Conservation (phyloP, 2,797 vertebrate species). For the Cryptoblepharus egeriae region DNA sequence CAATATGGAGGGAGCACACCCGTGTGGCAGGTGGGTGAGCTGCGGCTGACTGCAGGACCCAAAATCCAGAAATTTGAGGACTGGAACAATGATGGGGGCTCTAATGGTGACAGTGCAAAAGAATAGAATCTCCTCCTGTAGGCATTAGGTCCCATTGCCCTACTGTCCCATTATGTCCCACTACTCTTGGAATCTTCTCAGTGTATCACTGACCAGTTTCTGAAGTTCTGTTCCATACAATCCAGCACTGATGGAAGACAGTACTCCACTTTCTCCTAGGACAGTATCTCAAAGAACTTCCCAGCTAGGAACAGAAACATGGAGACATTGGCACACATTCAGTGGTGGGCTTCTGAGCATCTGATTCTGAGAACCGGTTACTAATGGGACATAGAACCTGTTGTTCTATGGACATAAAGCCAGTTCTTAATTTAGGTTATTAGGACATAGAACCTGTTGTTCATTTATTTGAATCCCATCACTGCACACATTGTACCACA, state of each 20-base stretch:
- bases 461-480: too few species aligned
- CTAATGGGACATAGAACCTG: too few species aligned
- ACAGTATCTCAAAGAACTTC: background rate
- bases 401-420: too few species aligned
- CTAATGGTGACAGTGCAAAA: background rate
- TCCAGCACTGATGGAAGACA: background rate
- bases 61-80: background rate
- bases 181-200: background rate
- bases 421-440: too few species aligned
- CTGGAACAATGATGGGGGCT: background rate
- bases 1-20: constrained; percentile 69
- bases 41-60: constrained; percentile 51
- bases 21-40: constrained; percentile 72
- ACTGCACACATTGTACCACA: too few species aligned
- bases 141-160: background rate
- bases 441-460: too few species aligned
- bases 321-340: background rate
- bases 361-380: too few species aligned
- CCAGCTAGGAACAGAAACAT: background rate
- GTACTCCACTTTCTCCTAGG: background rate
- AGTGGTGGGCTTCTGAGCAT: too few species aligned
- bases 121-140: background rate
- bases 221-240: background rate
- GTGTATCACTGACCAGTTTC: background rate
- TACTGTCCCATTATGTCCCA: background rate